Evolutionary conservation across 2,113 vertebrate species (phyloP).

Genomic region (Podocnemis expansa): DNA sequence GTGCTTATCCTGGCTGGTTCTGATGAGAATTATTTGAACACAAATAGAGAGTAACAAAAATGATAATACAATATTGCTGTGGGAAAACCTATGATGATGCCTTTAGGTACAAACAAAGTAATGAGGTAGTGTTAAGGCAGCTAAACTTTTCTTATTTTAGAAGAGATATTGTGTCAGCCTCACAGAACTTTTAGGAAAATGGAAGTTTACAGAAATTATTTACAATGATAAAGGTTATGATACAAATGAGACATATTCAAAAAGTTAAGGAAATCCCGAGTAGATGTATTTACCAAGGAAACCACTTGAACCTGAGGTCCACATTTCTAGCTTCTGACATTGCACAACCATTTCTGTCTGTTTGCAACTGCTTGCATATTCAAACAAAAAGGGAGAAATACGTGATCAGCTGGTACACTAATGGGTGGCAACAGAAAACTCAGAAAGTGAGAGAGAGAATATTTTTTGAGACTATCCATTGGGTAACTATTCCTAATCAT

Average conservation of each 20-base stretch:
- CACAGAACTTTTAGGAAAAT: neutral
- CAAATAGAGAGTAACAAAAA: neutral
- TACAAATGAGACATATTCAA: neutral
- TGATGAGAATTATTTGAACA: neutral
- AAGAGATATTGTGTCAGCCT: neutral
- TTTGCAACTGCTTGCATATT: neutral
- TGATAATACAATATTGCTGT: neutral
- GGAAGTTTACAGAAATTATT: neutral
- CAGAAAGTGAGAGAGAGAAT: neutral
- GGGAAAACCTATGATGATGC: neutral
- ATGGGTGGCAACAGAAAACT: neutral
- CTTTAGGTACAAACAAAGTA: neutral
- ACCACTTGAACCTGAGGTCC: neutral
- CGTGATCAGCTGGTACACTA: neutral
- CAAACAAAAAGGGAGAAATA: neutral
- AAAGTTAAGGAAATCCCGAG: neutral
- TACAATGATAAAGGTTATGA: neutral
- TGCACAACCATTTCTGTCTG: neutral
- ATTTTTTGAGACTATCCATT: no score
- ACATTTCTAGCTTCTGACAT: neutral
- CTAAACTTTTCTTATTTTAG: neutral
- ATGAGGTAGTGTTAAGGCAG: neutral
- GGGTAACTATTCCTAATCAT: neutral
- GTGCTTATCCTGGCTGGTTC: neutral
- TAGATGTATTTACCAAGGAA: neutral